Conservation (phyloP, 2,113 vertebrate genomes). For the Pampusana beccarii region DNA sequence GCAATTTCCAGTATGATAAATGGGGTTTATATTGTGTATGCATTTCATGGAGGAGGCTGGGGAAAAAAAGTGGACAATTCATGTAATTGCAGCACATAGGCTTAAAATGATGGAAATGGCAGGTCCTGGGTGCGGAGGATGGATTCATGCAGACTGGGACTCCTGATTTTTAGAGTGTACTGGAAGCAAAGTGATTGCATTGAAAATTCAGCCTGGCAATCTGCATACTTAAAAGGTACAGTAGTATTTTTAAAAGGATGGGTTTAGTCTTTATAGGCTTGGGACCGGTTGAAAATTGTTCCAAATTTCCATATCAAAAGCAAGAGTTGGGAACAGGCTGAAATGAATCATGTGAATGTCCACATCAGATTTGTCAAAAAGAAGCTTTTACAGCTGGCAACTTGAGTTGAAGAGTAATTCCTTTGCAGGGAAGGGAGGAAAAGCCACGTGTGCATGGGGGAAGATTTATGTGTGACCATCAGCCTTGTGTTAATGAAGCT, state of each 20-base stretch:
- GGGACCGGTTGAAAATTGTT: not conserved
- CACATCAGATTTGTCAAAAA: not conserved
- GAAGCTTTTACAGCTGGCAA: not conserved
- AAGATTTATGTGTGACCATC: not conserved
- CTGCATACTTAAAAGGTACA: slow-evolving; percentile 43
- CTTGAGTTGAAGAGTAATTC: not conserved
- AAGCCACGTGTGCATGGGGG: not conserved
- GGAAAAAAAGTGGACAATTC: not conserved
- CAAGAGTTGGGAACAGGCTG: not conserved
- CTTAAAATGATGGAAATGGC: slow-evolving; percentile 16
- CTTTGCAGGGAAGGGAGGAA: not conserved
- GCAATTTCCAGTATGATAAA: not conserved
- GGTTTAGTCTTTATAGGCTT: not conserved
- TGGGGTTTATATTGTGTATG: not conserved
- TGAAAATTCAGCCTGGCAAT: slow-evolving; percentile 50
- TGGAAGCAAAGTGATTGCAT: slow-evolving; percentile 56
- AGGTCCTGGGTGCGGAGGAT: not conserved
- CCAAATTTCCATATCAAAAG: not conserved
- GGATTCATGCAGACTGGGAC: not conserved
- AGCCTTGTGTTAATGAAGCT: not conserved
- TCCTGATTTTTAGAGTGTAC: slow-evolving; percentile 9
- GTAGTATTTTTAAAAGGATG: slow-evolving; percentile 12
- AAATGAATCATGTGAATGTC: not conserved
- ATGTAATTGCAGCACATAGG: not conserved
- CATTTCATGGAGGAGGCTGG: not conserved